Evolutionary conservation across 2,888 invertebrate species (phyloP).

Genomic region (Eristalis tenax): DNA sequence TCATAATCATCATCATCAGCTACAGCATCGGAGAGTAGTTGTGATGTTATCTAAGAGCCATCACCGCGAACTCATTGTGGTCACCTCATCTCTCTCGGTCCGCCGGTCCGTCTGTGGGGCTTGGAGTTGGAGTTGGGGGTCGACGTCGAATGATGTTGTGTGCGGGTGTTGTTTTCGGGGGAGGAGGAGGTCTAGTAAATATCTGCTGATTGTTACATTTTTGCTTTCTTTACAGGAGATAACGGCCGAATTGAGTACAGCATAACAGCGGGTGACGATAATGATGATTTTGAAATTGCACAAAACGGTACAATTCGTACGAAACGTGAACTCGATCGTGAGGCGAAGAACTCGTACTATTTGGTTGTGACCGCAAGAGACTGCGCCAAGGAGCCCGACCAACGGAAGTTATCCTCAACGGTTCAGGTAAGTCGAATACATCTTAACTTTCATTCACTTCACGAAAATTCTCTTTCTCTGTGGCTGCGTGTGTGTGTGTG

Average conservation of each 20-base stretch:
- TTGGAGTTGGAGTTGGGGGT: neutral
- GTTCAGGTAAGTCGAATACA: conserved; percentile 85
- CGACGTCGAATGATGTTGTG: neutral
- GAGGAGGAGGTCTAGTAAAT: neutral
- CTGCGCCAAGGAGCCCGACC: conserved; percentile 87
- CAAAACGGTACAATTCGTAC: conserved; percentile 93
- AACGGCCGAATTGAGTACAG: conserved; percentile 92
- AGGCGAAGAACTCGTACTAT: conserved; percentile 90
- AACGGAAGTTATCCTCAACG: conserved; percentile 89
- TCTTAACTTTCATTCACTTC: conserved; percentile 4
- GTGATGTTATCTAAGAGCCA: conserved; percentile 38
- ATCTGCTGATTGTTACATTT: conserved; percentile 40
- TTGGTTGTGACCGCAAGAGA: conserved; percentile 93
- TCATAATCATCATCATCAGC: conserved; percentile 57
- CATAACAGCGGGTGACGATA: conserved; percentile 91
- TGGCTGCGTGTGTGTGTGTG: too few relatives aligned
- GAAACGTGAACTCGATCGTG: conserved; percentile 89
- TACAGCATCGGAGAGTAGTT: neutral
- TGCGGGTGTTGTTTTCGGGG: conserved; percentile 16
- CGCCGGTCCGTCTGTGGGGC: too few relatives aligned
- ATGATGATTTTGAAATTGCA: conserved; percentile 89
- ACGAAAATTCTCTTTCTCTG: neutral
- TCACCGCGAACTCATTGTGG: conserved; percentile 38
- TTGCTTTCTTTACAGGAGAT: conserved; percentile 83
- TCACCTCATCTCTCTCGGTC: neutral